Evolutionary conservation across 1,140 invertebrate genomes (phyloP), one percentile per base, ranked within the genome.

Genomic region (Hydropsyche tenuis): DNA sequence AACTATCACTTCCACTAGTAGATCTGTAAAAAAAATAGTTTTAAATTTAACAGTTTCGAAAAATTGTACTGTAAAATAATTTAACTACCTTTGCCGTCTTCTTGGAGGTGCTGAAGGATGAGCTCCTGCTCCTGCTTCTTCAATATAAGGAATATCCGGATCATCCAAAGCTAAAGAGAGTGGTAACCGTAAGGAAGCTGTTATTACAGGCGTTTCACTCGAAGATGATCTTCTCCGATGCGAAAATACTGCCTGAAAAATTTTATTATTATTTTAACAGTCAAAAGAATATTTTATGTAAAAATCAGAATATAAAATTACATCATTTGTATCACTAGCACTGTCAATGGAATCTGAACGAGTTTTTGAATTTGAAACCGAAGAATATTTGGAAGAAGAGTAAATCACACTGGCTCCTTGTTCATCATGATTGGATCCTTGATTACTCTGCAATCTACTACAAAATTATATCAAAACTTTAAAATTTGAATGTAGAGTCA

Each of bases 131-230:
- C 79, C 79, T 22, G 65, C 77, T 74, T 92, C 91, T 79, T 92
- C 90, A 78, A 91, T 91, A 75, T 86, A 92, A 43, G 90, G 90
- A 83, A 92, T 92, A 82, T 91, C 90, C 22, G 86, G 82, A 79
- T 91, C 89, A 77, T 91, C 88, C 65, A 89, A 80, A 74, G 86
- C 87, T 16, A 88, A 76, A 23, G 82, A 79, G 45, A 82, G 78
- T 0, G 92, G 91, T 80, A 94, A 92, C 73, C 91, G 93, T 3
- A 95, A 86, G 77, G 91, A 93, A 0, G 92, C 93, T 0, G 91
- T 93, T 75, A 95, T 93, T 3, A 94, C 89, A 0, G 81, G 81
- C 74, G 86, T 85, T 63, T 87, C 83, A 78, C 83, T 85, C 0
- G 83, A 84, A 27, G 81, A 81, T 53, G 74, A 75, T 60, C 76